These are phyloP conservation scores for Synanceia verrucosa DNA, from an alignment of 2,797 vertebrate species.

Conservation along the genomic window DNA sequence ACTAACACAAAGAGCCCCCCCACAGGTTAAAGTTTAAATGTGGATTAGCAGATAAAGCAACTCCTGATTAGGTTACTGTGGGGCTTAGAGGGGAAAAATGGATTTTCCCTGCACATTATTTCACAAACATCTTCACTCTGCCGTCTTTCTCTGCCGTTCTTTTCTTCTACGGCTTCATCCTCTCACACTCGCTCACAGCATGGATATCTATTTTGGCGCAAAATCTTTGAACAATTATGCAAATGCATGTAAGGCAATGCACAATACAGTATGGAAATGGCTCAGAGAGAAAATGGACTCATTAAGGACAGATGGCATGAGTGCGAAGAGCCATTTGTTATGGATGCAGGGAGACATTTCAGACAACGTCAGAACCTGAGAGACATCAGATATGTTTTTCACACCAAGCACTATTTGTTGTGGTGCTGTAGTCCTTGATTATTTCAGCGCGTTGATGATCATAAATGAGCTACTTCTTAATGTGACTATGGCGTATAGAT, in stretches of 20 bases:
- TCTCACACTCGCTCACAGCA: conserved; percentile 85
- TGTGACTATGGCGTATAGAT: conserved; percentile 36
- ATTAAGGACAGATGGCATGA: conserved; percentile 95
- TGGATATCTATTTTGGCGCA: conserved; percentile 95
- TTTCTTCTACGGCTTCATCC: conserved; percentile 79
- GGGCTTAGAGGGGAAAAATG: conserved; percentile 84
- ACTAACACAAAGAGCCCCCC: conserved; percentile 98
- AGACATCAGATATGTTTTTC: conserved; percentile 80
- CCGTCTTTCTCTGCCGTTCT: conserved; percentile 48
- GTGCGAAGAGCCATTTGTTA: conserved; percentile 88
- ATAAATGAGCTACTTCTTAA: conserved; percentile 58
- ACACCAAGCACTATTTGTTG: conserved; percentile 76
- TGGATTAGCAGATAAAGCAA: conserved; percentile 98
- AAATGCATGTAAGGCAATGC: conserved; percentile 91
- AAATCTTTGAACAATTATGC: conserved; percentile 99
- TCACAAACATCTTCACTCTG: conserved; percentile 87
- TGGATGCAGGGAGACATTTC: conserved; percentile 76
- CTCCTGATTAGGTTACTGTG: conserved; percentile 94
- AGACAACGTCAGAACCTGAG: conserved; percentile 80
- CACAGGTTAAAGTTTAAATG: conserved; percentile 99
- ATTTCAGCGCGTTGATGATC: conserved; percentile 72
- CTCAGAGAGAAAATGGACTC: conserved; percentile 90
- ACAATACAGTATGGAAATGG: conserved; percentile 94
- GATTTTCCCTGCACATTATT: conserved; percentile 92
- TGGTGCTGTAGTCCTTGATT: conserved; percentile 77